These are phyloP conservation scores for Dryadula phaetusa DNA, from an alignment of 2,888 invertebrate genomes.

Conservation along the genomic window DNA sequence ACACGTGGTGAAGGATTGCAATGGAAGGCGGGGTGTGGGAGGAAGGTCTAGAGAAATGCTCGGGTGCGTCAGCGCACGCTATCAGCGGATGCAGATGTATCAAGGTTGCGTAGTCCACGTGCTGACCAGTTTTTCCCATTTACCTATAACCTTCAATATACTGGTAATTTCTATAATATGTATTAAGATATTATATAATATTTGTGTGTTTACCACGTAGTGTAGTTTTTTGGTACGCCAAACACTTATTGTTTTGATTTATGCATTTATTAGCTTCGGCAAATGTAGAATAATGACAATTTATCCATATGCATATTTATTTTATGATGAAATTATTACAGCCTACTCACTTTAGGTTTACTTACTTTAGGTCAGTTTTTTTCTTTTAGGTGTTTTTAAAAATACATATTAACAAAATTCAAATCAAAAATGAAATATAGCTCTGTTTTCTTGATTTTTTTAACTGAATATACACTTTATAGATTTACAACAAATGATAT, in stretches of 20 bases:
- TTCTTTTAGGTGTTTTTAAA: no score
- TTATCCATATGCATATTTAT: neutral
- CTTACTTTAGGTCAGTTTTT: no score
- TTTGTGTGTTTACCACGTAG: no score
- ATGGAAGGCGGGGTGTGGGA: conserved; percentile 31
- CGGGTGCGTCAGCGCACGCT: conserved; percentile 61
- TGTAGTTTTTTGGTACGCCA: neutral
- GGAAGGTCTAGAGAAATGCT: conserved; percentile 63
- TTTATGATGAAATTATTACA: no score
- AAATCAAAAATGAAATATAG: no score
- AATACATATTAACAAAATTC: no score
- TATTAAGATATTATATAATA: neutral
- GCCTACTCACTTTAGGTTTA: no score
- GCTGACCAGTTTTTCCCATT: conserved; percentile 50
- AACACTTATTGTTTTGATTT: neutral
- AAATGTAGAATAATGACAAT: neutral
- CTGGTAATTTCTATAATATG: no score
- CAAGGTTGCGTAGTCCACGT: conserved; percentile 70
- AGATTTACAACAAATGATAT: no score
- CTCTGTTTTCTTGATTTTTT: no score
- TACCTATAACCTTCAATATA: conserved; percentile 37
- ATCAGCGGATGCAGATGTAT: conserved; percentile 76
- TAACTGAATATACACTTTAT: no score
- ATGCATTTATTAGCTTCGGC: neutral
- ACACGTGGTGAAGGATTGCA: conserved; percentile 36